Base-by-base conservation (phyloP, 2,797 vertebrate species). In the Psittacula derbiana region DNA sequence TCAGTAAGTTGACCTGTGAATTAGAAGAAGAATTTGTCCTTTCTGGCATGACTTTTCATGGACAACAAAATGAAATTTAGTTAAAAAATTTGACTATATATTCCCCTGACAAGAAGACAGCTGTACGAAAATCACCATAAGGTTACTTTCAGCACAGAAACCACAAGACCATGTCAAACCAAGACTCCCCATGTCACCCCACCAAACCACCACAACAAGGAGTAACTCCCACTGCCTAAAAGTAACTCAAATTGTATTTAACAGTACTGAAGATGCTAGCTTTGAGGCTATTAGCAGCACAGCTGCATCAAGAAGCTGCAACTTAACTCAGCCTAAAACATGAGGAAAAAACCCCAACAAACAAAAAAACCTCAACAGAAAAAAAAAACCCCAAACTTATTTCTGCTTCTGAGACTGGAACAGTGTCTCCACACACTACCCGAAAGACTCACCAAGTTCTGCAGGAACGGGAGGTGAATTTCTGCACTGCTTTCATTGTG, bases 1-100 rank as follows among this genome's bases (percentile, higher is more conserved):
- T 99, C 92, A 99, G 97, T 91, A 99, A 98, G 95, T 99, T 99
- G 91, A 99, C 99, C 99, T 99, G 78, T 40, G 43, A 91, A 53
- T 76, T n/a, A 14, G 16, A 49, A 57, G 64, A 28, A 11, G n/a
- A 57, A 55, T 65, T 83, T 52, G 4, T 69, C 16, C 49, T 80
- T 74, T 47, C 38, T 58, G 15, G 11, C 61, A 36, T 10, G 17
- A 64, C 4, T 53, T 62, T 67, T 85, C 69, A 83, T 1, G 2
- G 17, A 65, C 40, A 83, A 2, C 10, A 72, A 57, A 50, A 64
- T 66, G 3, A 62, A 72, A 70, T 75, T 55, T 46, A 16, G 11
- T 75, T 82, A 1, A 2, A 40, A 90, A 72, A 27, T 17, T 0
- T 33, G 2, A 65, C 30, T 73, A 44, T 44, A 50, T 52, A 55